A percentile compares a stretch with the other conserved stretches of the same genome.
phyloP scores from a whole-genome alignment of 2,113 vertebrate species.

The Clarias gariepinus region DNA sequence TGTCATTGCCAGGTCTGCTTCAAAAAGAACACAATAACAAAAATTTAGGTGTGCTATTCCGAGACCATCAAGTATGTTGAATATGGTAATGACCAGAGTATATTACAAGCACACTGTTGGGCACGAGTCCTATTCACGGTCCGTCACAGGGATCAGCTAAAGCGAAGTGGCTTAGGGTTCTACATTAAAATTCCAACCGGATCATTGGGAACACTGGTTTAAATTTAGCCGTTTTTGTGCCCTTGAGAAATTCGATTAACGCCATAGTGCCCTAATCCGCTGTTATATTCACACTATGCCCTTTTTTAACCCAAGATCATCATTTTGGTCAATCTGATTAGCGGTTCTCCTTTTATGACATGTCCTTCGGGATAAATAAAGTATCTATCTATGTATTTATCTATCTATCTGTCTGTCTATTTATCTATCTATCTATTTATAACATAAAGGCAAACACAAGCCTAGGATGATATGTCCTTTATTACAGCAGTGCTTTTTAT shows the following conservation, averaged over 20 bases:
- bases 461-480: background rate
- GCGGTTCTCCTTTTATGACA: background rate
- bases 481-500: constrained; percentile 17
- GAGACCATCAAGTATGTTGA: background rate
- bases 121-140: background rate
- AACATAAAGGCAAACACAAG: background rate
- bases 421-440: background rate
- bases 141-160: constrained; percentile 15
- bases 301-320: background rate
- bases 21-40: background rate
- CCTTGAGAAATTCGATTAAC: background rate
- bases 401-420: too few species aligned
- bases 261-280: background rate
- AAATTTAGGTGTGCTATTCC: constrained; percentile 25
- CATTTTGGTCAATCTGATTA: background rate
- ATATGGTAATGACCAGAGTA: background rate
- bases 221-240: constrained; percentile 16
- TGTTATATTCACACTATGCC: background rate
- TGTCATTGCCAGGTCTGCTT: constrained; percentile 23
- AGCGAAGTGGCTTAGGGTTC: constrained; percentile 14
- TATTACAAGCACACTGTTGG: background rate
- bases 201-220: background rate
- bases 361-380: background rate
- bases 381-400: too few species aligned
- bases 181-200: background rate